Percentiles rank a stretch among this genome's conserved stretches.
These are phyloP conservation scores for Steatornis caripensis DNA, from an alignment of 2,113 vertebrate species.

Conservation along the genomic window DNA sequence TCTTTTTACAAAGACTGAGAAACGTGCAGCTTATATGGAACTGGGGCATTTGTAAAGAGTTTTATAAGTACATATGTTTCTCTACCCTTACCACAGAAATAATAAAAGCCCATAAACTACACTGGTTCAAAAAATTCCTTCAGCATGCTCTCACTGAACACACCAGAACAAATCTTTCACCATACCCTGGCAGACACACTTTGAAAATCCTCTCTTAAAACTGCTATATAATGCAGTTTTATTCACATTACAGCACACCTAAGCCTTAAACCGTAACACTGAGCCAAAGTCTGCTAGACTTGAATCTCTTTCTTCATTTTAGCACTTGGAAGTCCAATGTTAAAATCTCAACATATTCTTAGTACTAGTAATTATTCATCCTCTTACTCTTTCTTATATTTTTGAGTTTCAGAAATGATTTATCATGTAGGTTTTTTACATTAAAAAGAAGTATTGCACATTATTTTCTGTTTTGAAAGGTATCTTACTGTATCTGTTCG, in stretches of 20 bases:
- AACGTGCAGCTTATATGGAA: neutral
- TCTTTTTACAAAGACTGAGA: neutral
- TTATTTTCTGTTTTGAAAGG: neutral
- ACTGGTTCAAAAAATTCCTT: neutral
- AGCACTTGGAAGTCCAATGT: neutral
- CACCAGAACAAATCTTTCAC: neutral
- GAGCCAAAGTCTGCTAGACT: neutral
- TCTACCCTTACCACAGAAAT: neutral
- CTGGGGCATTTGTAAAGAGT: neutral
- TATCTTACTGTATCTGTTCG: neutral
- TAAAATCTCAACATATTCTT: neutral
- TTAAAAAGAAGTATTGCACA: conserved; percentile 13
- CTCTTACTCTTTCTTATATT: neutral
- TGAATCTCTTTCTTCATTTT: neutral
- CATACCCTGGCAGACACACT: neutral
- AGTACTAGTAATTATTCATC: neutral
- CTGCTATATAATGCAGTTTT: neutral
- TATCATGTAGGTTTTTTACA: neutral
- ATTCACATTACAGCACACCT: neutral
- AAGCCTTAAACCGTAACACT: neutral
- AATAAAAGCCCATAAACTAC: neutral
- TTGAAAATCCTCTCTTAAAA: conserved; percentile 2
- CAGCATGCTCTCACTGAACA: neutral
- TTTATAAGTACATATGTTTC: neutral
- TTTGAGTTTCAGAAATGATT: conserved; percentile 6